Evolutionary conservation across 2,113 vertebrate species (phyloP).

Genomic region (Heterotilapia buettikoferi): DNA sequence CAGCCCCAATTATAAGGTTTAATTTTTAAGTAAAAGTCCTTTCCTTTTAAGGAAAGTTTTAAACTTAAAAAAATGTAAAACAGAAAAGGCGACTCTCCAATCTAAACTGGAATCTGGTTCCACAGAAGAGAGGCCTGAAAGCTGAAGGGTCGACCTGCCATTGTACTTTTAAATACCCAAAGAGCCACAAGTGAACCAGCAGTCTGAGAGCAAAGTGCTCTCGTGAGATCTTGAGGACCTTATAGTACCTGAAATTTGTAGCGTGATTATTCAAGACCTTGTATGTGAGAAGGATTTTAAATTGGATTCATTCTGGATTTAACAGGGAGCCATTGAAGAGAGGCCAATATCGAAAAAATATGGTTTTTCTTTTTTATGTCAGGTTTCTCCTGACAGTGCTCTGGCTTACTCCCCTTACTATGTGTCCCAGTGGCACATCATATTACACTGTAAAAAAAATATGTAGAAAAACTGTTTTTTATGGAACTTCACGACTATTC

Average conservation of each 20-base stretch:
- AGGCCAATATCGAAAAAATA: not conserved
- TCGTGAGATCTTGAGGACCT: not conserved
- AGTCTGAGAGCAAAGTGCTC: not conserved
- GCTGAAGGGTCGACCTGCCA: not conserved
- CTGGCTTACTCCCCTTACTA: not conserved
- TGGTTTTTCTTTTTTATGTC: not conserved
- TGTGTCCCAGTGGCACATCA: not conserved
- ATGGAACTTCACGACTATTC: not conserved
- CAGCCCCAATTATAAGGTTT: accelerated
- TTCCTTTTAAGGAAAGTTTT: not conserved
- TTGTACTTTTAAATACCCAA: accelerated
- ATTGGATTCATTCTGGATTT: not conserved
- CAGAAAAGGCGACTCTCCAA: accelerated
- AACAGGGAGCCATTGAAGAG: not conserved
- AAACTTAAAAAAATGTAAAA: not conserved
- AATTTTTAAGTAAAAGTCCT: too few relatives aligned
- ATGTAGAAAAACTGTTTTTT: not conserved
- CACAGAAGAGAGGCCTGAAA: not conserved
- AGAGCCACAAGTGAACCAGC: not conserved
- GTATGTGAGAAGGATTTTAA: not conserved
- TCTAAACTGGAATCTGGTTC: not conserved
- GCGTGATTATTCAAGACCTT: accelerated
- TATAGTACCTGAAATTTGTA: not conserved
- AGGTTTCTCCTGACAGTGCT: not conserved
- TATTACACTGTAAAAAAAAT: not conserved